A percentile compares a stretch with the other conserved stretches of the same genome.
Evolutionary conservation across 1,140 invertebrate genomes (phyloP).

Genomic region (Scaptomyza pallida): DNA sequence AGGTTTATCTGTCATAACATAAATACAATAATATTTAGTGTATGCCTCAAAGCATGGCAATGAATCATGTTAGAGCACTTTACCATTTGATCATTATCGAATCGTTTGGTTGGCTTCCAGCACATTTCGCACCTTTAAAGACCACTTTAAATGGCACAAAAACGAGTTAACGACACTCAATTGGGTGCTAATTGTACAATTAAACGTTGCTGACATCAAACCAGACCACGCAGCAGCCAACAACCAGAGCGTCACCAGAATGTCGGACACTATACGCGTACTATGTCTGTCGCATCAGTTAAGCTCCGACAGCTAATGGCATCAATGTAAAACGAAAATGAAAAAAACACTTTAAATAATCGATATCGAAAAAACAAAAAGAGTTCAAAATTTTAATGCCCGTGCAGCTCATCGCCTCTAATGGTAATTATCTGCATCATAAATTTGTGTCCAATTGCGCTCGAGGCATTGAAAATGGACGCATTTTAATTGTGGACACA

Average conservation of each 20-base stretch:
- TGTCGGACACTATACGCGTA: slow-evolving; percentile 7
- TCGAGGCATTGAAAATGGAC: slow-evolving; percentile 42
- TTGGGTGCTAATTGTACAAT: slow-evolving; percentile 81
- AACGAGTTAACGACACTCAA: slow-evolving; percentile 80
- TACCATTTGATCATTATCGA: not conserved
- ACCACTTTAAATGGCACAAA: slow-evolving; percentile 56
- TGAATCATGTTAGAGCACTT: slow-evolving; percentile 2
- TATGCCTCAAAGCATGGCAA: not conserved
- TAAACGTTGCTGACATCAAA: slow-evolving; percentile 55
- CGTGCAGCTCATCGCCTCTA: slow-evolving; percentile 45
- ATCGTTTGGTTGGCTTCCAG: not conserved
- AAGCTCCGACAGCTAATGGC: slow-evolving; percentile 68
- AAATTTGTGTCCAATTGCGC: slow-evolving; percentile 61
- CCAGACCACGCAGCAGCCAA: not conserved
- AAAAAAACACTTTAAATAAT: slow-evolving; percentile 10
- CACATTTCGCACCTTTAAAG: slow-evolving; percentile 66
- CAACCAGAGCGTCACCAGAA: slow-evolving; percentile 14
- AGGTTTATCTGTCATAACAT: not conserved
- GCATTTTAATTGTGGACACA: slow-evolving; percentile 62
- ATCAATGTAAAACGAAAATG: slow-evolving; percentile 45
- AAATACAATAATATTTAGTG: not conserved
- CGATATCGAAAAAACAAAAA: slow-evolving; percentile 3
- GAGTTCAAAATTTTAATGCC: slow-evolving; percentile 11
- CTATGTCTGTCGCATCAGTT: slow-evolving; percentile 51
- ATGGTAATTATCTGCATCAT: slow-evolving; percentile 77